phyloP scores from a whole-genome alignment of 2,797 vertebrate genomes.

The Lateolabrax maculatus region DNA sequence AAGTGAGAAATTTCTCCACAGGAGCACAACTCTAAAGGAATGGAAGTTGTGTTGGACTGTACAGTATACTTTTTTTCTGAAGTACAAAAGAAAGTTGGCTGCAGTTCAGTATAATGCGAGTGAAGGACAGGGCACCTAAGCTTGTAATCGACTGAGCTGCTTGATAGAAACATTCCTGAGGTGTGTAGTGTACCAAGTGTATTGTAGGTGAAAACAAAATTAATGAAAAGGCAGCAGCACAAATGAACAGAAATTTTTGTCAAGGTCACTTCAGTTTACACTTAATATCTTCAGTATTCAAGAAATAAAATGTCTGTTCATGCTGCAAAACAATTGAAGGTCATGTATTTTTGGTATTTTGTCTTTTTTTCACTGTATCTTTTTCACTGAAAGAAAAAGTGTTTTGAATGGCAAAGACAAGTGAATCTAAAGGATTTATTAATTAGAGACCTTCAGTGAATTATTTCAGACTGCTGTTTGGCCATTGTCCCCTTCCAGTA shows the following conservation, averaged over 20 bases:
- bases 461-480: background rate
- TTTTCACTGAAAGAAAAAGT: background rate
- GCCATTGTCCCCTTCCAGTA: background rate
- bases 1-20: background rate
- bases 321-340: constrained; percentile 20
- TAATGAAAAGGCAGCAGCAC: constrained; percentile 2
- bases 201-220: background rate
- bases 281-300: constrained; percentile 3
- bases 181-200: fast-evolving
- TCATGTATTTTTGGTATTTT: background rate
- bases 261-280: constrained; percentile 28
- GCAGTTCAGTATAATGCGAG: background rate
- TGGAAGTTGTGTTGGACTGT: background rate
- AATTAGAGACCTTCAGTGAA: background rate
- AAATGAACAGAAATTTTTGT: constrained; percentile 35
- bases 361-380: too few relatives aligned
- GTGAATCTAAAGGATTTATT: background rate
- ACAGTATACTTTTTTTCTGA: background rate
- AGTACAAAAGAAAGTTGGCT: background rate
- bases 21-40: background rate
- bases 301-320: constrained; percentile 11
- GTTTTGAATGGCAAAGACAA: constrained; percentile 2
- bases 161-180: background rate
- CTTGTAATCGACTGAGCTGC: background rate
- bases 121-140: background rate